Conservation (phyloP, 2,113 vertebrate genomes). For the Rhadina sibilatrix region DNA sequence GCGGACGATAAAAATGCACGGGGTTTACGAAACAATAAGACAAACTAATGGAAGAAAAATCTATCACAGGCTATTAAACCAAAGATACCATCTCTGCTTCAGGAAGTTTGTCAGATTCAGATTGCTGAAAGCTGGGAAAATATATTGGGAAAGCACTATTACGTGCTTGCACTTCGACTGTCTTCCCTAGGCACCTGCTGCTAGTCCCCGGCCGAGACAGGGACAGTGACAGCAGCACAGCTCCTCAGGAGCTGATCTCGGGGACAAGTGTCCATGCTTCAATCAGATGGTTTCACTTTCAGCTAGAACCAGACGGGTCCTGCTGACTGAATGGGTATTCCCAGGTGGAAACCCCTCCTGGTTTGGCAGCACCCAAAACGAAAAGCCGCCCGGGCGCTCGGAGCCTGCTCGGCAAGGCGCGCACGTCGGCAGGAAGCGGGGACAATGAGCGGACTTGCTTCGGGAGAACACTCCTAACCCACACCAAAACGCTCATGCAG, state of each 20-base stretch:
- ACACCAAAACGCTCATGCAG: neutral
- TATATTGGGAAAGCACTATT: neutral
- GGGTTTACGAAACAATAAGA: slow-evolving; percentile 8
- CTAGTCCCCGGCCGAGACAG: neutral
- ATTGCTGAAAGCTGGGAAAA: slow-evolving; percentile 48
- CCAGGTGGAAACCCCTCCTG: neutral
- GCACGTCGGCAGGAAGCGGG: neutral
- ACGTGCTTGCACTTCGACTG: neutral
- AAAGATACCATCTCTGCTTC: slow-evolving; percentile 49
- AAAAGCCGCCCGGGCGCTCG: accelerated
- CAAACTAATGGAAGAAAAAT: slow-evolving; percentile 52
- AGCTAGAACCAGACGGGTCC: neutral
- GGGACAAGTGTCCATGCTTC: accelerated
- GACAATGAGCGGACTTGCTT: slow-evolving; percentile 22
- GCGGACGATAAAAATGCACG: neutral
- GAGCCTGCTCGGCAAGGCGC: accelerated
- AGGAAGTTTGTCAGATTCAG: slow-evolving; percentile 57
- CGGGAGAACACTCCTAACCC: neutral
- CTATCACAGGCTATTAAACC: slow-evolving; percentile 19
- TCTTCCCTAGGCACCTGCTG: neutral
- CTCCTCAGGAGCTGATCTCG: accelerated
- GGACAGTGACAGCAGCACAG: accelerated
- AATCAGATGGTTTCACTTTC: neutral
- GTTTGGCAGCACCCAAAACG: neutral
- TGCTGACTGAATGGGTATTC: neutral